Evolutionary conservation across 2,888 invertebrate genomes (phyloP), one percentile per base, ranked within the genome.

Genomic region (Brachyptera risi): DNA sequence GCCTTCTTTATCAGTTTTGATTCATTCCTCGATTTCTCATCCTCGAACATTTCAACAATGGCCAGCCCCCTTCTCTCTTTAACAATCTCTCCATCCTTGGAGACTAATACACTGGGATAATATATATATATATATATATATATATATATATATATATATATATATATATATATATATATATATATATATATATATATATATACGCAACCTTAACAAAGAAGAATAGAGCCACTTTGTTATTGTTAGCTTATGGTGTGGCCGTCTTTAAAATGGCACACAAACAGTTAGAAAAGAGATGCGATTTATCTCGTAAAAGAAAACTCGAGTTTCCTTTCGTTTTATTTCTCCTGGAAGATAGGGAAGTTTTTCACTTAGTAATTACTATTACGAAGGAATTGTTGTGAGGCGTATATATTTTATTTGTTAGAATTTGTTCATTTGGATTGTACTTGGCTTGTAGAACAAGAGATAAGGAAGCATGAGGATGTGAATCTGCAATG

Each of bases 1-100:
- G n/a, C n/a, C n/a, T n/a, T n/a, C n/a, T 40, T 54, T 54, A 54
- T 54, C 54, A 54, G 54, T 54, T 54, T 54, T 54, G 54, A 54
- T 54, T 37, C 54, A 54, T 54, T 54, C 21, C 19, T 35, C 35
- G 23, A 54, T 54, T 54, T 54, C 35, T 54, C 54, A 54, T 37
- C 2, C 21, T 37, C 11, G 37, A 19, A 54, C 54, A 37, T 19
- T 19, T 54, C 37, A 54, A 54, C 54, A 54, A 54, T 54, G 54
- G 50, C 17, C 54, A 21, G 37, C 23, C 9, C 11, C 19, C n/a
- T 3, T 21, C 21, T 15, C 7, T 54, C 27, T 31, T 27, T 17
- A 9, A 42, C 11, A 3, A 4, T 26, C 17, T 15, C n/a, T 11
- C 15, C 1, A 37, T 54, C 54, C 54, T 54, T 35, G 35, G 54